phyloP scores from a whole-genome alignment of 2,113 vertebrate genomes.

The Sylvietta virens region DNA sequence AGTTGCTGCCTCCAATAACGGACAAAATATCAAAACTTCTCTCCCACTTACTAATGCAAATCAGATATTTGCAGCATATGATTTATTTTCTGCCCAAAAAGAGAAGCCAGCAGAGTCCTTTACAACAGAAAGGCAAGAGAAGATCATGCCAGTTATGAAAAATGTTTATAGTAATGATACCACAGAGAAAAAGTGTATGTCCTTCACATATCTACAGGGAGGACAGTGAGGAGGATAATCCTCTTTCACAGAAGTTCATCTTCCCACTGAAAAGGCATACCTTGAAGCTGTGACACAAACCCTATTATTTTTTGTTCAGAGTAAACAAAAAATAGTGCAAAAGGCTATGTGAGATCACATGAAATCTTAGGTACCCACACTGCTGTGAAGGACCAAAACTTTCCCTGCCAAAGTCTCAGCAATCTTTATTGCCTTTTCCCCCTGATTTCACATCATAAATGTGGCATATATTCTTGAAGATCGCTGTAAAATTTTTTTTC shows the following conservation, averaged over 20 bases:
- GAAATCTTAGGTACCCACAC: not conserved
- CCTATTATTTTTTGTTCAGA: not conserved
- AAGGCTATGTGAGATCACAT: not conserved
- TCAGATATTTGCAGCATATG: not conserved
- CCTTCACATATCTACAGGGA: not conserved
- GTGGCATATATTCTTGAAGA: not conserved
- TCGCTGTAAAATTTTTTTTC: not conserved
- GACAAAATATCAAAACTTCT: not conserved
- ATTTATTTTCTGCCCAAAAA: not conserved
- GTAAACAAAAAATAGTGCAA: not conserved
- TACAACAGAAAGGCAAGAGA: not conserved
- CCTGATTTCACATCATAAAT: not conserved
- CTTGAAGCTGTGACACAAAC: not conserved
- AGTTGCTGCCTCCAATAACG: not conserved
- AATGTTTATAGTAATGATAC: not conserved
- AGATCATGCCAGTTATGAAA: not conserved
- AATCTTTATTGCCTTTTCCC: not conserved
- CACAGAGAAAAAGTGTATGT: not conserved
- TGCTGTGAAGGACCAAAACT: not conserved
- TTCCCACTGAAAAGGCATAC: not conserved
- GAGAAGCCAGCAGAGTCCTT: not conserved
- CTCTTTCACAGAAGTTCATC: not conserved
- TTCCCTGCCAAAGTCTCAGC: not conserved
- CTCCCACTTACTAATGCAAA: not conserved
- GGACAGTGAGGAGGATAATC: not conserved